These are phyloP conservation scores for Darevskia nairensis DNA, from an alignment of 2,797 vertebrate genomes.

Conservation along the genomic window DNA sequence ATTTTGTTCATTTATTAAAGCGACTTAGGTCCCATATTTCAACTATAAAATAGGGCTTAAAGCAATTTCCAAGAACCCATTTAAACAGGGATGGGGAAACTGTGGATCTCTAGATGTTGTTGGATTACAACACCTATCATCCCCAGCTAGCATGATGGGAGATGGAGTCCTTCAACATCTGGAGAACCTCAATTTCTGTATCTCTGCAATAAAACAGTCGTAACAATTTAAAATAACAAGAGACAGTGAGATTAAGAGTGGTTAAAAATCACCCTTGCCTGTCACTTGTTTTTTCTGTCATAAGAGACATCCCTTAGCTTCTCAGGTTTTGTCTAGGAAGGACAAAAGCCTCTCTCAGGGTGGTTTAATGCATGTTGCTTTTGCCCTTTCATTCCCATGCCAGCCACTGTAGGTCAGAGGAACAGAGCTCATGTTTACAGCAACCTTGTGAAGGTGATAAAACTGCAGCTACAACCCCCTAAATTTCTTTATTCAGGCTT, in stretches of 20 bases:
- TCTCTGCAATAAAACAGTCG: too few relatives aligned
- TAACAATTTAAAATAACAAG: too few relatives aligned
- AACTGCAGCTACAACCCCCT: slow-evolving; percentile 16
- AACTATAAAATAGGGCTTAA: not conserved
- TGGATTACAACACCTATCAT: too few relatives aligned
- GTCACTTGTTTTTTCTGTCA: not conserved
- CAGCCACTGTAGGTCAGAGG: slow-evolving; percentile 43
- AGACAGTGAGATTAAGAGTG: not conserved
- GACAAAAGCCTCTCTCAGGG: slow-evolving; percentile 3
- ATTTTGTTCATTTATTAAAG: not conserved
- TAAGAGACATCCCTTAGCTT: not conserved
- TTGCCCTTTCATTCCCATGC: slow-evolving; percentile 42
- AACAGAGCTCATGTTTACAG: not conserved
- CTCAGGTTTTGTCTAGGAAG: slow-evolving; percentile 15
- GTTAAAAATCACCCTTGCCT: not conserved
- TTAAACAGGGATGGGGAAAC: not conserved
- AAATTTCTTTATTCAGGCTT: slow-evolving; percentile 54
- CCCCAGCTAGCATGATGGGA: not conserved
- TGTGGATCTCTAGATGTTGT: not conserved
- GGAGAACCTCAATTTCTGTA: not conserved
- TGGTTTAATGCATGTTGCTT: slow-evolving; percentile 18
- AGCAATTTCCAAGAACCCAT: not conserved
- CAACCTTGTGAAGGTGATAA: slow-evolving; percentile 56
- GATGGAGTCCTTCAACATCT: not conserved
- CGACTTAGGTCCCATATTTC: not conserved